phyloP scores from a whole-genome alignment of 2,888 invertebrate genomes.

The Drosophila cognata region DNA sequence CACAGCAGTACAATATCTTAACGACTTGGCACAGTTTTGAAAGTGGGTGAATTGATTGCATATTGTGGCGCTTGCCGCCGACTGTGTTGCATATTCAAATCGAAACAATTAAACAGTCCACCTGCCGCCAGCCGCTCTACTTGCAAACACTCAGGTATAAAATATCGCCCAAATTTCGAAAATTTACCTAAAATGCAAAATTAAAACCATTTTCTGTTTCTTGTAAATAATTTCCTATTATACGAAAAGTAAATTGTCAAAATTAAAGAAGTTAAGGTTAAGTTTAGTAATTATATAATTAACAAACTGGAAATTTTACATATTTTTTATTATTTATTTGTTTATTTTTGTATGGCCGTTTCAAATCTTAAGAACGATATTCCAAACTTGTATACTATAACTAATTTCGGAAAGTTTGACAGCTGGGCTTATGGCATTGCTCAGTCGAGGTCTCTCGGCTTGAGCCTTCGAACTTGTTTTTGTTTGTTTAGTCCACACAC shows the following conservation, averaged over 20 bases:
- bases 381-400: not conserved
- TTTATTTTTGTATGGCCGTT: not conserved
- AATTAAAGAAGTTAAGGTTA: not conserved
- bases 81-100: conserved; percentile 44
- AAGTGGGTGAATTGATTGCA: conserved; percentile 50
- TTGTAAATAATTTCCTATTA: not conserved
- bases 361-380: not conserved
- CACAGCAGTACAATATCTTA: conserved; percentile 41
- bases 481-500: not conserved
- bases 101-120: not conserved
- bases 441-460: not conserved
- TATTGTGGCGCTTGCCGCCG: conserved; percentile 8
- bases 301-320: not conserved
- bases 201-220: not conserved
- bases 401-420: not conserved
- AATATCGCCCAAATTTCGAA: not conserved
- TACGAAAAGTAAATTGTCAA: not conserved
- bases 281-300: not conserved
- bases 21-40: conserved; percentile 58
- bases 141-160: not conserved
- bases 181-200: not conserved
- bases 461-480: not conserved
- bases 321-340: not conserved
- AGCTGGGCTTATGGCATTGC: not conserved
- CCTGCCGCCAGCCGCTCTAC: conserved; percentile 20